Conservation (phyloP, 2,888 invertebrate species). For the Cecidostiba fungosa region DNA sequence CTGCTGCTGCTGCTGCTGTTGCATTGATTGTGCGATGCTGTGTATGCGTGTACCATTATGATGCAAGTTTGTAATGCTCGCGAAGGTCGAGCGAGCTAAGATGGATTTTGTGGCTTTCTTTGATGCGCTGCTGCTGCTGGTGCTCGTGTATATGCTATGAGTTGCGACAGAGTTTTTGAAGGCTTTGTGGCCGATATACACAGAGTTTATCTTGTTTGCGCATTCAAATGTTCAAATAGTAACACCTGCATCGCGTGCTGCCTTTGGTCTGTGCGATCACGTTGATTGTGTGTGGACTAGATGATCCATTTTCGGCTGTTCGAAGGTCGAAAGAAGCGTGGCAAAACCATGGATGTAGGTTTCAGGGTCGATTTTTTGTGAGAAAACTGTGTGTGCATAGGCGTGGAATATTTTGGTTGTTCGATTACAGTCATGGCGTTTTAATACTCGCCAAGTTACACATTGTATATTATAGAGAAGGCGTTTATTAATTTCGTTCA, state of each 20-base stretch:
- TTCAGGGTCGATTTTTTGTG: not conserved
- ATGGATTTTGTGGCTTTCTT: slow-evolving; percentile 19
- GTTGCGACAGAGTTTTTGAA: slow-evolving; percentile 2
- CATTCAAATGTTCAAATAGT: not conserved
- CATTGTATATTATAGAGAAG: too few relatives aligned
- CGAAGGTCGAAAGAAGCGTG: not conserved
- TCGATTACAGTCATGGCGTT: too few relatives aligned
- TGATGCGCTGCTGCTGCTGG: not conserved
- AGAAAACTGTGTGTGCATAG: too few relatives aligned
- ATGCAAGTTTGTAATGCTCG: slow-evolving; percentile 17
- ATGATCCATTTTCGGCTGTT: not conserved
- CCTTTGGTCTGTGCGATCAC: not conserved
- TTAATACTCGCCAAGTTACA: too few relatives aligned
- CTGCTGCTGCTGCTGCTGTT: too few relatives aligned
- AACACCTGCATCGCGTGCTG: not conserved
- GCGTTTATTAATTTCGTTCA: too few relatives aligned
- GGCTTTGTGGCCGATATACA: not conserved
- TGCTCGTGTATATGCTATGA: too few relatives aligned
- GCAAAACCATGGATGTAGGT: not conserved
- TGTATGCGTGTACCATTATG: not conserved
- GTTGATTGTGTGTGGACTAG: not conserved
- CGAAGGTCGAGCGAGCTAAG: not conserved
- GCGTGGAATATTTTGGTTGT: too few relatives aligned
- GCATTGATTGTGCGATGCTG: slow-evolving; percentile 8
- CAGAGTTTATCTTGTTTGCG: slow-evolving; percentile 17